Evolutionary conservation across 2,888 invertebrate genomes (phyloP).

Genomic region (Stenoptilia bipunctidactyla): DNA sequence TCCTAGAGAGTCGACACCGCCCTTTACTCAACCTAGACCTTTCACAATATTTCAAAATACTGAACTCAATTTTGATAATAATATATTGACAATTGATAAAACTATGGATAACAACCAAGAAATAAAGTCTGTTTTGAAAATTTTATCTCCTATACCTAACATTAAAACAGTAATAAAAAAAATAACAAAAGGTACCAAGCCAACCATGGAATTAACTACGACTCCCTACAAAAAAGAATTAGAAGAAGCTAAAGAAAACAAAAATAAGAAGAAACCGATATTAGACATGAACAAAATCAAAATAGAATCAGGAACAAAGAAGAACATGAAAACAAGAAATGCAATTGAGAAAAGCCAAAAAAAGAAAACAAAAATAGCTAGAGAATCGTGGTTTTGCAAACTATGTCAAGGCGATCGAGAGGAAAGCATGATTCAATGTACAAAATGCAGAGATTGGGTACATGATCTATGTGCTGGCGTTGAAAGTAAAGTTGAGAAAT

Average conservation of each 20-base stretch:
- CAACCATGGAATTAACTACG: constrained; percentile 4
- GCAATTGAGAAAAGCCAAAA: background rate
- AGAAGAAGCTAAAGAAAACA: constrained; percentile 3
- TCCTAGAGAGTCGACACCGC: no score
- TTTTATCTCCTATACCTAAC: constrained; percentile 2
- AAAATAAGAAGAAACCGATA: background rate
- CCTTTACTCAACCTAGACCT: background rate
- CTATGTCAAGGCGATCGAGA: constrained; percentile 1
- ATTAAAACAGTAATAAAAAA: background rate
- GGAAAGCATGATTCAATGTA: no score
- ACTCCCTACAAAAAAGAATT: constrained; percentile 5
- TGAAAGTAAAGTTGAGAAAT: background rate
- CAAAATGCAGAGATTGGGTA: background rate
- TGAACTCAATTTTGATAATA: background rate
- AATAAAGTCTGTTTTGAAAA: constrained; percentile 3
- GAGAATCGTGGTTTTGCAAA: constrained; percentile 2
- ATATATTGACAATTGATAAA: background rate
- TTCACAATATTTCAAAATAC: constrained; percentile 1
- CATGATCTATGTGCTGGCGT: constrained; percentile 1
- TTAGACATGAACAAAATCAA: constrained; percentile 7
- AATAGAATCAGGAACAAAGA: constrained; percentile 8
- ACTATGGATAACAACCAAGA: background rate
- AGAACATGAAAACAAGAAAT: constrained; percentile 1
- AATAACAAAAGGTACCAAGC: constrained; percentile 2
- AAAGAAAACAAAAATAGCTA: background rate